Conservation (phyloP, 1,140 invertebrate species). For the Hyphantria cunea region DNA sequence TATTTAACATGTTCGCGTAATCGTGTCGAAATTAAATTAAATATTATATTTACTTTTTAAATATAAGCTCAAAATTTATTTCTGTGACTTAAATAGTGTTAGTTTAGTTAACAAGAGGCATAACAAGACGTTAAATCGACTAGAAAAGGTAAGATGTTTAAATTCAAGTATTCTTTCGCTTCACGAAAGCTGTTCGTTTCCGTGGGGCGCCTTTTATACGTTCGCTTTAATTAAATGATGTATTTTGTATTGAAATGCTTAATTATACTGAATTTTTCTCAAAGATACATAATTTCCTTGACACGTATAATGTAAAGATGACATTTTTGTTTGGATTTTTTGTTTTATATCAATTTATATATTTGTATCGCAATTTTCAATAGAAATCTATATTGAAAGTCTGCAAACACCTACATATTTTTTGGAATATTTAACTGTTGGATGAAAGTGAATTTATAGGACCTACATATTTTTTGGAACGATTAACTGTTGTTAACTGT, state of each 20-base stretch:
- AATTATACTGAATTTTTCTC: slow-evolving; percentile 24
- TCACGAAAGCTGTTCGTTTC: background rate
- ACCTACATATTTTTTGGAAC: too few relatives aligned
- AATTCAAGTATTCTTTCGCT: slow-evolving; percentile 6
- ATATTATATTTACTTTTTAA: background rate
- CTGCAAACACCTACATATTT: too few relatives aligned
- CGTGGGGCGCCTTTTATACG: slow-evolving; percentile 12
- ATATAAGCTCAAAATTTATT: background rate
- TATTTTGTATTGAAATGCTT: slow-evolving; percentile 28
- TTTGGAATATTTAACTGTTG: too few relatives aligned
- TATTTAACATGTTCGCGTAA: slow-evolving; percentile 14
- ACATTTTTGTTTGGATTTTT: background rate
- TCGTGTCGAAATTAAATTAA: slow-evolving; percentile 7
- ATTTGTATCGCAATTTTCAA: too few relatives aligned
- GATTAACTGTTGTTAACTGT: too few relatives aligned
- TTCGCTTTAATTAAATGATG: slow-evolving; percentile 28
- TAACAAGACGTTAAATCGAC: background rate
- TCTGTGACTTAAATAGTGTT: slow-evolving; percentile 6
- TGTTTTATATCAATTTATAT: too few relatives aligned
- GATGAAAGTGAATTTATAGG: too few relatives aligned
- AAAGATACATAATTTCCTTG: background rate
- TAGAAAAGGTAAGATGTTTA: slow-evolving; percentile 27
- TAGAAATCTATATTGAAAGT: too few relatives aligned
- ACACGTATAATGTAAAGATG: background rate
- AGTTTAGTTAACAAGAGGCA: slow-evolving; percentile 3